These are phyloP conservation scores for Cheirogaleus major DNA, from an alignment of 2,797 vertebrate species.

Conservation along the genomic window DNA sequence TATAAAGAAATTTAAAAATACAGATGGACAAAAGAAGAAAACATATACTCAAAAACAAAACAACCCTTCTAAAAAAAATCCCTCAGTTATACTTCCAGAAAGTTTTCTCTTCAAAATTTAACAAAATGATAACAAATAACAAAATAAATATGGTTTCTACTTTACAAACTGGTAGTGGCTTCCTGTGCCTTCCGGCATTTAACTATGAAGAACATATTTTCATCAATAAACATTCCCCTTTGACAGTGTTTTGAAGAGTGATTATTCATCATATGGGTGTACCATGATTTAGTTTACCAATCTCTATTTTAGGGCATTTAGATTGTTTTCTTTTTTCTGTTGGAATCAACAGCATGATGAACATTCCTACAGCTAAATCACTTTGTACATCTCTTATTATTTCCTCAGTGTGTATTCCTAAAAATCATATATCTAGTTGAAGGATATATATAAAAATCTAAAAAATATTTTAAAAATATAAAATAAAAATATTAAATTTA, in stretches of 20 bases:
- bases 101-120: background rate
- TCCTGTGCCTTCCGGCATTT: background rate
- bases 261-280: background rate
- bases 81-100: background rate
- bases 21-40: background rate
- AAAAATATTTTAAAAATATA: background rate
- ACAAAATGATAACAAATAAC: background rate
- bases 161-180: background rate
- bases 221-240: background rate
- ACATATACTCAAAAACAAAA: slow-evolving; percentile 63
- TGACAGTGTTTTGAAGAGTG: background rate
- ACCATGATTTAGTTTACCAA: background rate
- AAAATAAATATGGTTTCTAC: background rate
- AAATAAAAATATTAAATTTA: too few relatives aligned
- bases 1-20: slow-evolving; percentile 34
- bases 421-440: background rate
- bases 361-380: background rate
- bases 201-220: background rate
- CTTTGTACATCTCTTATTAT: slow-evolving; percentile 54
- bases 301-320: background rate
- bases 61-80: slow-evolving; percentile 6
- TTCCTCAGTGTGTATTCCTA: background rate
- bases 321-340: slow-evolving; percentile 65
- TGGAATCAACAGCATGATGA: background rate
- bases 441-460: background rate